A percentile compares a stretch with the other conserved stretches of the same genome.
These are phyloP conservation scores for Tortricodes alternella DNA, from an alignment of 2,888 invertebrate species.

Conservation along the genomic window DNA sequence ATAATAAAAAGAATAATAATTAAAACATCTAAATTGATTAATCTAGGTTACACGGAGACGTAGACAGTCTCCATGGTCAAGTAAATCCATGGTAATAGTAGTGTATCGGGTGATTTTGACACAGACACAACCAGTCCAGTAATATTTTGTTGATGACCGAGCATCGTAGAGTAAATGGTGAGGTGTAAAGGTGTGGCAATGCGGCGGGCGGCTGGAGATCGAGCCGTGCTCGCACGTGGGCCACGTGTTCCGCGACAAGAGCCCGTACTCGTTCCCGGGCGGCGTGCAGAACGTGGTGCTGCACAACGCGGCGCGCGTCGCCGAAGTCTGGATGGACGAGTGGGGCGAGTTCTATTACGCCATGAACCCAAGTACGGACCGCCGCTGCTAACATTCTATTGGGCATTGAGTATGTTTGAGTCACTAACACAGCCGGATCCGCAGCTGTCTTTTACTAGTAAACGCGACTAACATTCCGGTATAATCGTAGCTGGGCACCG, in stretches of 20 bases:
- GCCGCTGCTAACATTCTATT: slow-evolving; percentile 51
- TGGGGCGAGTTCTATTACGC: slow-evolving; percentile 99
- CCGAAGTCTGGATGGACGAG: slow-evolving; percentile 99
- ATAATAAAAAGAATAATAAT: too few species aligned
- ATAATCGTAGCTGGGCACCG: too few species aligned
- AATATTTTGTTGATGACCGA: not conserved
- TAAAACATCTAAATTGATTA: too few species aligned
- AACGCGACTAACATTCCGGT: too few species aligned
- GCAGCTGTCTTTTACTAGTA: too few species aligned
- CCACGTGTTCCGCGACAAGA: slow-evolving; percentile 98
- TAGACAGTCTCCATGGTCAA: too few species aligned
- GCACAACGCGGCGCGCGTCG: slow-evolving; percentile 98
- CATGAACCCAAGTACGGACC: slow-evolving; percentile 97
- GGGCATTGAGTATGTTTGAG: too few species aligned
- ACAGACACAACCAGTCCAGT: too few species aligned
- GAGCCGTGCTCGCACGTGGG: slow-evolving; percentile 98
- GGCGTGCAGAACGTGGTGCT: slow-evolving; percentile 98
- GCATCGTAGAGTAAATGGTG: not conserved
- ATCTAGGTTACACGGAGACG: too few species aligned
- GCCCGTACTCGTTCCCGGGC: slow-evolving; percentile 99
- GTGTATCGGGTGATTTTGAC: too few species aligned
- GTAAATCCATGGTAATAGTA: too few species aligned
- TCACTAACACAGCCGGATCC: too few species aligned
- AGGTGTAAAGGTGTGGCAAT: slow-evolving; percentile 92
- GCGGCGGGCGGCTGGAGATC: slow-evolving; percentile 97